These are phyloP conservation scores for Sardinella longiceps DNA, from an alignment of 2,797 vertebrate genomes.

Conservation along the genomic window DNA sequence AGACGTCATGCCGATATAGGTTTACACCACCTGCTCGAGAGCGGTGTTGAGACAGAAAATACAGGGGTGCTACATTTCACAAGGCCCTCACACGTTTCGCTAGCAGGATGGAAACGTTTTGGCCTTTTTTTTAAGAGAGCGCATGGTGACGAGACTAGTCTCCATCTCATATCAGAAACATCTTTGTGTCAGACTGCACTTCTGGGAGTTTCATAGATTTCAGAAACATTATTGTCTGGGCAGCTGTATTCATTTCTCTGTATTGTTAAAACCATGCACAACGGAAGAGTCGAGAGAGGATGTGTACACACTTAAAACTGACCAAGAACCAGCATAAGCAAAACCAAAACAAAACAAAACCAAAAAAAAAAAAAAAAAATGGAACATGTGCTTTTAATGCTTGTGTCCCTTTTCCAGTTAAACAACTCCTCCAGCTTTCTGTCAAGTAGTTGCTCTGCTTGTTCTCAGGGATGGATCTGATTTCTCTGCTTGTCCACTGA, in stretches of 20 bases:
- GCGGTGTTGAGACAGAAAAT: constrained; percentile 33
- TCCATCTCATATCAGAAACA: neutral
- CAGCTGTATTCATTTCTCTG: neutral
- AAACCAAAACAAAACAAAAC: no score
- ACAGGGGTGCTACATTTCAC: constrained; percentile 49
- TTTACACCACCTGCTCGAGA: constrained; percentile 47
- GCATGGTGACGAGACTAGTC: neutral
- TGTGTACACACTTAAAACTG: neutral
- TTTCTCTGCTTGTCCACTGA: neutral
- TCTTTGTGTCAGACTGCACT: neutral
- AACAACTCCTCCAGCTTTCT: constrained; percentile 58
- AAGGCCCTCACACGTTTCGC: constrained; percentile 21
- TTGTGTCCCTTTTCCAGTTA: constrained; percentile 33
- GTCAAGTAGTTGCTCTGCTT: constrained; percentile 40
- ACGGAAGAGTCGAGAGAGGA: neutral
- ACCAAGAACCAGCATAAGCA: neutral
- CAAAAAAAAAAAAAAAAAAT: neutral
- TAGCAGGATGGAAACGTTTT: neutral
- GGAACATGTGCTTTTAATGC: constrained; percentile 4
- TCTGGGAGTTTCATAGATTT: neutral
- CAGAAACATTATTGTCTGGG: neutral
- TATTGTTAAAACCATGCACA: neutral
- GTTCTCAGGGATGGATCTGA: neutral
- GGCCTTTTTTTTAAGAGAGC: neutral
- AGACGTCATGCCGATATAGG: constrained; percentile 26